phyloP scores from a whole-genome alignment of 30 jellyfish, hydroid and myxozoan genomes.

The Chrysaora quinquecirrha region DNA sequence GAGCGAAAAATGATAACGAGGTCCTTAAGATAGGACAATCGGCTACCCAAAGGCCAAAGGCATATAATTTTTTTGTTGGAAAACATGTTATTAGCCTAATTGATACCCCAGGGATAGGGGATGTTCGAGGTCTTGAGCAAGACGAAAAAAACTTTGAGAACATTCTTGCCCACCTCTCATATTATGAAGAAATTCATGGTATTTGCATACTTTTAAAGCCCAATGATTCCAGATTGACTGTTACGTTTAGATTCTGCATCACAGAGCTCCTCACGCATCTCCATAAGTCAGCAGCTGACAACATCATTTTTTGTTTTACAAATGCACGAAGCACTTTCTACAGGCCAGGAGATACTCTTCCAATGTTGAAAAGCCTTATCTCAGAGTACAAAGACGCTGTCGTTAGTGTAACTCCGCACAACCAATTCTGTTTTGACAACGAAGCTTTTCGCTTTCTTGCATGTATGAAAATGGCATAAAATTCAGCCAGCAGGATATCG shows the following conservation, averaged over 20 bases:
- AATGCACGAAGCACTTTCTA: conserved; percentile 76
- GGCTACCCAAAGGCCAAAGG: conserved; percentile 74
- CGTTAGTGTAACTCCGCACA: conserved; percentile 32
- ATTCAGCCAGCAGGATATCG: conserved; percentile 48
- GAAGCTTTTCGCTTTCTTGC: conserved; percentile 75
- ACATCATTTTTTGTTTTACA: conserved; percentile 69
- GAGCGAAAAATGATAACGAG: conserved; percentile 36
- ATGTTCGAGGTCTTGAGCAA: conserved; percentile 76
- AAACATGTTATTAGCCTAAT: conserved; percentile 36
- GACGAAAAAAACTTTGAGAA: conserved; percentile 70
- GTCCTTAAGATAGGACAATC: conserved; percentile 67
- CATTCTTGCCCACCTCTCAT: conserved; percentile 70
- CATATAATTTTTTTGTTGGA: conserved; percentile 59
- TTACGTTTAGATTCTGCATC: conserved; percentile 64
- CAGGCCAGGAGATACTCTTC: conserved; percentile 82
- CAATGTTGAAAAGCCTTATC: conserved; percentile 31
- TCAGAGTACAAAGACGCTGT: conserved; percentile 51
- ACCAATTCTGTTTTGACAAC: conserved; percentile 72
- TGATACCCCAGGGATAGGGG: conserved; percentile 83
- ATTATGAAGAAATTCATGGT: conserved; percentile 71
- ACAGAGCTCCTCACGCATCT: conserved; percentile 72
- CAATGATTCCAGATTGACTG: conserved; percentile 56
- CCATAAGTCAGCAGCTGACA: conserved; percentile 75
- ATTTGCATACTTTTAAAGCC: conserved; percentile 69
- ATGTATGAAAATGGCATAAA: conserved; percentile 45